These are phyloP conservation scores for Protonibea diacanthus DNA, from an alignment of 2,797 vertebrate genomes.

Conservation along the genomic window DNA sequence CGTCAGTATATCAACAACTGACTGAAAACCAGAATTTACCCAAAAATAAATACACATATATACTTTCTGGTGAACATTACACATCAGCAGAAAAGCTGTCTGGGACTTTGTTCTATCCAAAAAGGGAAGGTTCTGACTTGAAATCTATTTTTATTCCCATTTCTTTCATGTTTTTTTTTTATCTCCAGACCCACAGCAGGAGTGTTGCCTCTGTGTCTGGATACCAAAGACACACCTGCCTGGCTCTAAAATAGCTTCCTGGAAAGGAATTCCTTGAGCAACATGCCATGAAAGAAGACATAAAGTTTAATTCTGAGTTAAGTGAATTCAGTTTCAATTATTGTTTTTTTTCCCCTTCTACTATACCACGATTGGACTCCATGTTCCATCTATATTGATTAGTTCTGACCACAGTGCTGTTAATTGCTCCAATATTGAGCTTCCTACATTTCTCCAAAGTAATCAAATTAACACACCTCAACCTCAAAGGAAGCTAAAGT, in stretches of 20 bases:
- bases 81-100: not conserved
- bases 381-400: constrained; percentile 16
- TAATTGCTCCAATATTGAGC: constrained; percentile 18
- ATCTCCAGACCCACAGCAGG: constrained; percentile 63
- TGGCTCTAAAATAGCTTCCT: constrained; percentile 67
- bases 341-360: constrained; percentile 10
- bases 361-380: constrained; percentile 17
- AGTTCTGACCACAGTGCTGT: not conserved
- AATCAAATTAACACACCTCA: not conserved
- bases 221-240: constrained; percentile 74
- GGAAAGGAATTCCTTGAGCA: constrained; percentile 49
- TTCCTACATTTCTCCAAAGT: constrained; percentile 17
- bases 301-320: constrained; percentile 7
- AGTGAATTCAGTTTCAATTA: constrained; percentile 25
- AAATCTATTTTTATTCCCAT: constrained; percentile 57
- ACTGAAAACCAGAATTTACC: not conserved
- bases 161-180: constrained; percentile 69
- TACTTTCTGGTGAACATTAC: not conserved
- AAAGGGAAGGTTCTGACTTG: constrained; percentile 12
- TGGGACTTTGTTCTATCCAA: not conserved
- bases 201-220: constrained; percentile 75
- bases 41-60: not conserved
- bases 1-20: not conserved
- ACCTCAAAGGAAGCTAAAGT: not conserved
- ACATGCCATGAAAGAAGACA: constrained; percentile 22